Evolutionary conservation across 2,888 invertebrate species (phyloP).

Genomic region (Himalopsyche kuldschensis): DNA sequence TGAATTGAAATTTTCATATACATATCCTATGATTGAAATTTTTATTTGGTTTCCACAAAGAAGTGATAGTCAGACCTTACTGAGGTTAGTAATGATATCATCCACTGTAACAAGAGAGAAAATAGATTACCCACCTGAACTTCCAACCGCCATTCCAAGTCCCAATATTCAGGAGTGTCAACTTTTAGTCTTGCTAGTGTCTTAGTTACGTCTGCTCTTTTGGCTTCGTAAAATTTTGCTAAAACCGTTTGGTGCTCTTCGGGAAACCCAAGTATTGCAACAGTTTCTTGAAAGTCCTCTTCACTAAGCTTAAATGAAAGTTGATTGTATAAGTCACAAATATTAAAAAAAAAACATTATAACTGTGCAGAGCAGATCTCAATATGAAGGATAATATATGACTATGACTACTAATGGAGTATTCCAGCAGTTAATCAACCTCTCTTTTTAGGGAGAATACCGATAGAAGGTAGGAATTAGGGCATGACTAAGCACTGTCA

Average conservation of each 20-base stretch:
- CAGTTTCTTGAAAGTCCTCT: conserved; percentile 54
- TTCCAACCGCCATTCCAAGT: conserved; percentile 70
- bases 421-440: too few species aligned
- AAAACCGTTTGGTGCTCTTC: conserved; percentile 63
- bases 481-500: too few species aligned
- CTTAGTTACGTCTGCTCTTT: conserved; percentile 58
- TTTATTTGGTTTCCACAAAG: background rate
- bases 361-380: too few species aligned
- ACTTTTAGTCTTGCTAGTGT: conserved; percentile 51
- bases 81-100: background rate
- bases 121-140: conserved; percentile 51
- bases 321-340: conserved; percentile 40
- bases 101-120: background rate
- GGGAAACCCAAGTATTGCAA: conserved; percentile 60
- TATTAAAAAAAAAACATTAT: conserved; percentile 38
- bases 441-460: too few species aligned
- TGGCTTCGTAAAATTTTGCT: conserved; percentile 62
- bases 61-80: too few species aligned
- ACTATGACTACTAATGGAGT: too few species aligned
- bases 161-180: conserved; percentile 53
- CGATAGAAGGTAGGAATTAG: too few species aligned
- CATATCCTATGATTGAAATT: background rate
- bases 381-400: too few species aligned
- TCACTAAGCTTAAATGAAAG: conserved; percentile 48
- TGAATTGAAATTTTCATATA: too few species aligned